These are phyloP conservation scores for Heliconius nattereri DNA, from an alignment of 1,140 invertebrate species.

Conservation along the genomic window DNA sequence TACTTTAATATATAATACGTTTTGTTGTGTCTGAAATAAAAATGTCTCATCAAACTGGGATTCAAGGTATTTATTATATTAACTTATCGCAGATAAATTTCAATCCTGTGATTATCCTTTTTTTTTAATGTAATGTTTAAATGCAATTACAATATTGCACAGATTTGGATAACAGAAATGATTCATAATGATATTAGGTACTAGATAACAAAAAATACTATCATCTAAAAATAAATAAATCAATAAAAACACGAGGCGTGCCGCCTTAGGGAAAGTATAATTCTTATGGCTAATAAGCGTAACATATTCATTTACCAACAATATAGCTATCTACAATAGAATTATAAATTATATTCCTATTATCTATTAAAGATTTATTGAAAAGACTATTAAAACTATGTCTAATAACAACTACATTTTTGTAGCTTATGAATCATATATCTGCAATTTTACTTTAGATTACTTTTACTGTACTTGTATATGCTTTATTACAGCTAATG, in stretches of 20 bases:
- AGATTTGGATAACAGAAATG: background rate
- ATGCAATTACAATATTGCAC: background rate
- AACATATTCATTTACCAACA: background rate
- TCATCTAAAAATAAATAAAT: slow-evolving; percentile 23
- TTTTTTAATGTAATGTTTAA: background rate
- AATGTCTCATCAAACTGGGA: slow-evolving; percentile 79
- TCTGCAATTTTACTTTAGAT: background rate
- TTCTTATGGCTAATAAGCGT: slow-evolving; percentile 9
- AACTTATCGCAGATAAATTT: background rate
- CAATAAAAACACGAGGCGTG: slow-evolving; percentile 19
- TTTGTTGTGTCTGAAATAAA: slow-evolving; percentile 26
- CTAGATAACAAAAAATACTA: background rate
- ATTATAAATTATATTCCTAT: background rate
- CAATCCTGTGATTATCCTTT: background rate
- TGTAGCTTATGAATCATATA: background rate
- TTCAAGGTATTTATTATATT: slow-evolving; percentile 58
- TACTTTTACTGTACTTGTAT: background rate
- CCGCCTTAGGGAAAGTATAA: slow-evolving; percentile 15
- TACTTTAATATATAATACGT: background rate
- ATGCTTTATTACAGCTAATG: slow-evolving; percentile 85
- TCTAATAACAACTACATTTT: too few relatives aligned
- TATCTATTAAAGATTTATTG: background rate
- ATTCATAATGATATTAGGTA: background rate
- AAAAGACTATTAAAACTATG: background rate
- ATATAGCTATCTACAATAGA: background rate